phyloP scores from a whole-genome alignment of 2,113 vertebrate species.

The Anoplopoma fimbria region DNA sequence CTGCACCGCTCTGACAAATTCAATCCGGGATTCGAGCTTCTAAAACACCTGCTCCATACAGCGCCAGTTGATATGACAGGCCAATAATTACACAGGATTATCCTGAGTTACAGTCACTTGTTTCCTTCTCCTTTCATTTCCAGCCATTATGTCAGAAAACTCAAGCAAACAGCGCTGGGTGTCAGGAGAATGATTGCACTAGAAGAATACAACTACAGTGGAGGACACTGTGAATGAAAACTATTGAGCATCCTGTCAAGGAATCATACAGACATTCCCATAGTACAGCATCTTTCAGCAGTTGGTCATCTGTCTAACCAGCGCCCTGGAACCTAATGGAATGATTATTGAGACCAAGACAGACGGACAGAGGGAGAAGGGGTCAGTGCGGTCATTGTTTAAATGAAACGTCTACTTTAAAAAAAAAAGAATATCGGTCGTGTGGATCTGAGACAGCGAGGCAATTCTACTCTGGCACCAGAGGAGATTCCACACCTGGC shows the following conservation, averaged over 20 bases:
- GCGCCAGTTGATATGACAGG: conserved; percentile 72
- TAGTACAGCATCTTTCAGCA: conserved; percentile 73
- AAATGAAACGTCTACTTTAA: conserved; percentile 15
- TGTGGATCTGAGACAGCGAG: conserved; percentile 4
- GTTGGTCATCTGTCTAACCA: conserved; percentile 71
- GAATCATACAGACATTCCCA: conserved; percentile 50
- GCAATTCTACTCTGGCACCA: conserved; percentile 40
- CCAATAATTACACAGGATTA: conserved; percentile 78
- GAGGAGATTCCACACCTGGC: conserved; percentile 62
- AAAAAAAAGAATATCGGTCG: not conserved
- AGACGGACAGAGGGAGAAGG: conserved; percentile 33
- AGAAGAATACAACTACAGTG: conserved; percentile 28
- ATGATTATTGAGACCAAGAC: conserved; percentile 60
- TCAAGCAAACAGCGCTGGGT: conserved; percentile 27
- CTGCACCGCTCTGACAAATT: conserved; percentile 72
- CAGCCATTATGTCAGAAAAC: conserved; percentile 55
- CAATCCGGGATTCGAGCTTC: conserved; percentile 63
- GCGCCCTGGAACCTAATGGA: conserved; percentile 45
- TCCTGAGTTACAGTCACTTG: conserved; percentile 61
- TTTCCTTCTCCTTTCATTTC: conserved; percentile 75
- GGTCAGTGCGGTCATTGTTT: conserved; percentile 46
- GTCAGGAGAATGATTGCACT: conserved; percentile 25
- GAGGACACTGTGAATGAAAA: conserved; percentile 49
- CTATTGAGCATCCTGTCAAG: conserved; percentile 47
- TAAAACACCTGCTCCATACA: conserved; percentile 79